A percentile compares a stretch with the other conserved stretches of the same genome.
phyloP scores from a whole-genome alignment of 2,797 vertebrate species.

The Mormyrus proboscirostris region DNA sequence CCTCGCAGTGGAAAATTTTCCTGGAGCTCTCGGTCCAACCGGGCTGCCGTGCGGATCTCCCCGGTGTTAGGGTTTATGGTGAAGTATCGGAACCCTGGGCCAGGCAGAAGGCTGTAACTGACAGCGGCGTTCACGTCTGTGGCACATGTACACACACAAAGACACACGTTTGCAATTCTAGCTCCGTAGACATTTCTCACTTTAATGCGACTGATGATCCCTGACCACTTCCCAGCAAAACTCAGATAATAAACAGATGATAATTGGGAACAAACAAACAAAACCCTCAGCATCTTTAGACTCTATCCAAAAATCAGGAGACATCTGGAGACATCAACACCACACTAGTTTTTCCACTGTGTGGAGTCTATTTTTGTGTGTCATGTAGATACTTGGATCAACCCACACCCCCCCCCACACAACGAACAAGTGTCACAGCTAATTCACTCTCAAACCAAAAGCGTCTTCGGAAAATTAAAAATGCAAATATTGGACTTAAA shows the following conservation, averaged over 20 bases:
- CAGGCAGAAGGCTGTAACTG: conserved; percentile 69
- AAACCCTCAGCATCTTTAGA: neutral
- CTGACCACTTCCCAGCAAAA: neutral
- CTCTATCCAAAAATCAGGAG: neutral
- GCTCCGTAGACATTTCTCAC: neutral
- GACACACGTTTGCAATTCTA: neutral
- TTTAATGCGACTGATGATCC: neutral
- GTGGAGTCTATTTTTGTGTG: neutral
- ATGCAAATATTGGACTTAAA: neutral
- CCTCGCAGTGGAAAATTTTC: conserved; percentile 72
- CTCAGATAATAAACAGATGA: conserved; percentile 3
- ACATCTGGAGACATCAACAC: neutral
- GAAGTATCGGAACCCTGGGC: conserved; percentile 70
- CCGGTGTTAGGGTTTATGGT: conserved; percentile 71
- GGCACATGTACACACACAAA: neutral
- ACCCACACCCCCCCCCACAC: neutral
- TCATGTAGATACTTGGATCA: neutral
- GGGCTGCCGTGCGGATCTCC: conserved; percentile 63
- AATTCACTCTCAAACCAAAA: neutral
- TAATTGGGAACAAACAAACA: neutral
- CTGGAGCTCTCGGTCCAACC: conserved; percentile 76
- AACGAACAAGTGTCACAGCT: neutral
- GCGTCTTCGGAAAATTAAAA: neutral
- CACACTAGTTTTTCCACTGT: neutral
- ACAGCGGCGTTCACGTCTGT: conserved; percentile 58